Conservation (phyloP, 35 echinoderm and acorn worm genomes). For the Eucidaris tribuloides region DNA sequence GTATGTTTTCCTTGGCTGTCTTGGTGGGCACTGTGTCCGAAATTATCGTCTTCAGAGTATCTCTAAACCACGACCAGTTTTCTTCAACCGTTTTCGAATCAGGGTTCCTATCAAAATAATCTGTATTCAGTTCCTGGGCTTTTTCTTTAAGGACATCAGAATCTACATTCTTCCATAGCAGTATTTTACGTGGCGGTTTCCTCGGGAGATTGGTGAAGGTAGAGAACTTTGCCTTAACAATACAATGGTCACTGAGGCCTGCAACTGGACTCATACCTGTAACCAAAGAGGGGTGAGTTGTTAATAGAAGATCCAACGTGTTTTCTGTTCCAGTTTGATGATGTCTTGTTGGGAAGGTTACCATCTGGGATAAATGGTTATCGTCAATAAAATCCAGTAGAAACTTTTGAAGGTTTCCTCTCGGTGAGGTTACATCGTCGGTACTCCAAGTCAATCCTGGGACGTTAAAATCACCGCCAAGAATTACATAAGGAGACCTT, state of each 20-base stretch:
- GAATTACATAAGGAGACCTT: constrained; percentile 22
- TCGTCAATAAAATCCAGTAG: constrained; percentile 28
- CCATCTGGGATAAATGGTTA: constrained; percentile 33
- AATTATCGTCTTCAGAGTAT: constrained; percentile 13
- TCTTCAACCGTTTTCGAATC: neutral
- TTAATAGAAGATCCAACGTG: constrained; percentile 28
- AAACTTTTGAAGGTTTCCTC: neutral
- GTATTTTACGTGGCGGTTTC: constrained; percentile 41
- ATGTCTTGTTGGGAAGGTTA: constrained; percentile 21
- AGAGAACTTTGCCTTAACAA: constrained; percentile 10
- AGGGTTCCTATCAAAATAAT: constrained; percentile 23
- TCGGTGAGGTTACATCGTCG: neutral
- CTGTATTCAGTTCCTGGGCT: neutral
- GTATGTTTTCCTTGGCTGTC: no score
- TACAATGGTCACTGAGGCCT: constrained; percentile 29
- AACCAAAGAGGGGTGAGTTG: constrained; percentile 27
- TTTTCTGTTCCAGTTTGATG: constrained; percentile 25
- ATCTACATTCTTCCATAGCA: constrained; percentile 26
- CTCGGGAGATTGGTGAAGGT: neutral
- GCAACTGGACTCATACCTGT: constrained; percentile 5
- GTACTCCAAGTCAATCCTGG: constrained; percentile 14
- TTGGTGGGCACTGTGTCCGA: neutral
- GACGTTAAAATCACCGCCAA: constrained; percentile 46
- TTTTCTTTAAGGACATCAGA: constrained; percentile 7
- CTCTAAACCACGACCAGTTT: constrained; percentile 40